Evolutionary conservation across 2,113 vertebrate species (phyloP).

Genomic region (Leucoraja erinaceus): DNA sequence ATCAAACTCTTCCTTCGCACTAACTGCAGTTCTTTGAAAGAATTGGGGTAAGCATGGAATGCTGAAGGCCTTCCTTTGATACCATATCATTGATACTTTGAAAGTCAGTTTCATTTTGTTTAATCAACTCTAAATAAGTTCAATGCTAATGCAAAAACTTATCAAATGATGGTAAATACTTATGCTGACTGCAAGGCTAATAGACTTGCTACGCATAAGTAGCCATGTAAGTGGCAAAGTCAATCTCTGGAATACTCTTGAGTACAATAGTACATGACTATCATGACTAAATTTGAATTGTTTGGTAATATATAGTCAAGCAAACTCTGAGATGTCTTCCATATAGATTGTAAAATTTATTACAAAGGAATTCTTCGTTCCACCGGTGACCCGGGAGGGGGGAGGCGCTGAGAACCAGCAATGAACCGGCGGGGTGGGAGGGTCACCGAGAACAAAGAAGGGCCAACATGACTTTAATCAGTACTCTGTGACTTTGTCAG

Average conservation of each 20-base stretch:
- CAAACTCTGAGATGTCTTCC: background rate
- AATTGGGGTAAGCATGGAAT: too few species aligned
- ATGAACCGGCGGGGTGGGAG: too few species aligned
- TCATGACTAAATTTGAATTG: background rate
- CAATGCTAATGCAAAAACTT: background rate
- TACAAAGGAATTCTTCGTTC: background rate
- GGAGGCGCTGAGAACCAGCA: too few species aligned
- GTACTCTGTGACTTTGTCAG: too few species aligned
- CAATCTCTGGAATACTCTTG: background rate
- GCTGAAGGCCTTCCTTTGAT: too few species aligned
- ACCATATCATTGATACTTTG: background rate
- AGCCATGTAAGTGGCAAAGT: background rate
- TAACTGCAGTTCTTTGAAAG: too few species aligned
- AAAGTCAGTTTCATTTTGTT: background rate
- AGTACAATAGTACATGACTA: background rate
- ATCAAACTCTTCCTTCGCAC: too few species aligned
- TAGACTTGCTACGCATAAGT: background rate
- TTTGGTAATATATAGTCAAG: background rate
- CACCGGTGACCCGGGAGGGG: too few species aligned
- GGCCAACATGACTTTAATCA: too few species aligned
- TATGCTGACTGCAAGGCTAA: background rate
- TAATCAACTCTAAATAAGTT: background rate
- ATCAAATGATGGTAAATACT: background rate
- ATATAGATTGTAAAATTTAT: background rate
- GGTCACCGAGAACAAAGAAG: too few species aligned